These are phyloP conservation scores for Amblyopsis hoosieri DNA, from an alignment of 2,797 vertebrate species.

Conservation along the genomic window DNA sequence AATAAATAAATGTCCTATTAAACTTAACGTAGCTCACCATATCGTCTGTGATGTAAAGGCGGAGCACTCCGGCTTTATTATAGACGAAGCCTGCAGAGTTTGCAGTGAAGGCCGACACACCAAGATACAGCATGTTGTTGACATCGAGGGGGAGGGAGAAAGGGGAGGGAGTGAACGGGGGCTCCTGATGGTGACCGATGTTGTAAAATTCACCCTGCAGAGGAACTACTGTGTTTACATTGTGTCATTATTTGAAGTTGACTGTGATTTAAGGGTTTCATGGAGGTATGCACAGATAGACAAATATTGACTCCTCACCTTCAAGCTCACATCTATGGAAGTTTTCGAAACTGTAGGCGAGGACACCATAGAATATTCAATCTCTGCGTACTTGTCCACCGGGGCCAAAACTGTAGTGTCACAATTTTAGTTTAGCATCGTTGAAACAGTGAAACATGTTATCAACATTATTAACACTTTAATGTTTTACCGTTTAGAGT, in stretches of 20 bases:
- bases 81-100: conserved; percentile 85
- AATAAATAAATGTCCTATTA: neutral
- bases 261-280: too few species aligned
- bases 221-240: neutral
- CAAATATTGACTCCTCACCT: conserved; percentile 57
- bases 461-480: neutral
- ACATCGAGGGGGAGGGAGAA: conserved; percentile 71
- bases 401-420: conserved; percentile 64
- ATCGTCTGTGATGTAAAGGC: conserved; percentile 77
- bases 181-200: conserved; percentile 74
- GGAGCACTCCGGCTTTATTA: conserved; percentile 76
- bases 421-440: conserved; percentile 5
- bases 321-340: conserved; percentile 69
- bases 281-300: neutral
- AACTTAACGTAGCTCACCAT: conserved; percentile 67
- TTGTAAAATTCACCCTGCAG: conserved; percentile 80
- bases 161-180: conserved; percentile 72
- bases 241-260: too few species aligned
- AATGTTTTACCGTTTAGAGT: conserved; percentile 74
- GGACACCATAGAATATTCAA: conserved; percentile 79
- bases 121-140: conserved; percentile 82
- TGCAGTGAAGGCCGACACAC: conserved; percentile 80
- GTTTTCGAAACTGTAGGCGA: conserved; percentile 59
- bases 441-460: conserved; percentile 9
- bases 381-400: conserved; percentile 76